These are phyloP conservation scores for Limenitis camilla DNA, from an alignment of 2,888 invertebrate species.

Conservation along the genomic window DNA sequence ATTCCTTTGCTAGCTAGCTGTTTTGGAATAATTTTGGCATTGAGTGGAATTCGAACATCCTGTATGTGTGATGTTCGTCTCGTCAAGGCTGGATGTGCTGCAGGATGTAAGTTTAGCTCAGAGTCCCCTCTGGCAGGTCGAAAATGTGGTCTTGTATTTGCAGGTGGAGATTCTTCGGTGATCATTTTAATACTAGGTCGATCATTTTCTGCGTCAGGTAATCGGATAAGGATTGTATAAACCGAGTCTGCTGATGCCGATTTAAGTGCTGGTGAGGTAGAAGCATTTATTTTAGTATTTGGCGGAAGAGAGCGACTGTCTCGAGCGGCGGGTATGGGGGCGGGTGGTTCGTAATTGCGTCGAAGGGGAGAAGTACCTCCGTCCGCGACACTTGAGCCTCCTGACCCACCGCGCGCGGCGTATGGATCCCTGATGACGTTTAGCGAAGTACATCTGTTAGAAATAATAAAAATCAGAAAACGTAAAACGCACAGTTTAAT, in stretches of 20 bases:
- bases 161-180: conserved; percentile 79
- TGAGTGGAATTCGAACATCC: conserved; percentile 86
- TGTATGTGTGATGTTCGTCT: conserved; percentile 80
- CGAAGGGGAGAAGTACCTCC: conserved; percentile 68
- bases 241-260: conserved; percentile 84
- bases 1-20: conserved; percentile 77
- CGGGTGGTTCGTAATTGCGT: conserved; percentile 57
- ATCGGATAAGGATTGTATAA: conserved; percentile 93
- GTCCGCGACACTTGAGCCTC: conserved; percentile 62
- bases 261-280: conserved; percentile 69
- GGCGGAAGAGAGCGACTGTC: conserved; percentile 79
- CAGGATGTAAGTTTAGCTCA: conserved; percentile 73
- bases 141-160: conserved; percentile 61
- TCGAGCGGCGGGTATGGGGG: conserved; percentile 56
- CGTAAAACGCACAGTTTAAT: too few relatives aligned
- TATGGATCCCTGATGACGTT: conserved; percentile 87
- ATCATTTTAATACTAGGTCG: conserved; percentile 92
- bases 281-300: conserved; percentile 75
- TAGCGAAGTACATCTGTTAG: conserved; percentile 83
- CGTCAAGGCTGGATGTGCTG: conserved; percentile 60
- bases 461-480: conserved; percentile 7
- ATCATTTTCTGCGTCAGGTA: conserved; percentile 79
- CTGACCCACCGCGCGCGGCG: conserved; percentile 69
- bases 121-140: conserved; percentile 73
- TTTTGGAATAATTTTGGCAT: conserved; percentile 89